phyloP scores from a whole-genome alignment of 2,888 invertebrate genomes.

The Halictus ligatus region DNA sequence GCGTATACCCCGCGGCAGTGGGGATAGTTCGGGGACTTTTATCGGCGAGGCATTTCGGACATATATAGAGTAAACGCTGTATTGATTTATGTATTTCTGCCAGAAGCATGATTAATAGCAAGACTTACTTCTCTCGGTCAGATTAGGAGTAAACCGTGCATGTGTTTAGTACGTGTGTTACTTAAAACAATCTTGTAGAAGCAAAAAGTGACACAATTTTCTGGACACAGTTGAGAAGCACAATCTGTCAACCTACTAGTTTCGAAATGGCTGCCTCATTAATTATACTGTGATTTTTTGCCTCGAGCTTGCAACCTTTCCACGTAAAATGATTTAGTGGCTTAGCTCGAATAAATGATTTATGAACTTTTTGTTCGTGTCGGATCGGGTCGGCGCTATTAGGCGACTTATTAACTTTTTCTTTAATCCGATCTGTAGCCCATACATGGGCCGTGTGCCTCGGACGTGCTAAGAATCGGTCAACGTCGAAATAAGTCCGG shows the following conservation, averaged over 20 bases:
- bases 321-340: background rate
- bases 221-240: too few species aligned
- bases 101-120: too few species aligned
- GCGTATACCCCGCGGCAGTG: too few species aligned
- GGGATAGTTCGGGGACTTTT: too few species aligned
- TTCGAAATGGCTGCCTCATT: background rate
- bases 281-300: background rate
- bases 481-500: constrained; percentile 44
- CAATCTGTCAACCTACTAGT: background rate
- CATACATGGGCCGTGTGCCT: background rate
- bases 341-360: constrained; percentile 2
- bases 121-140: too few species aligned
- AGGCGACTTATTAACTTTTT: background rate
- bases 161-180: too few species aligned
- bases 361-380: background rate
- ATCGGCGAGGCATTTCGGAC: too few species aligned
- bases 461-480: constrained; percentile 25
- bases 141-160: too few species aligned
- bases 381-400: background rate
- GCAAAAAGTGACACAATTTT: background rate
- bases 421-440: background rate
- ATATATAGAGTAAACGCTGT: too few species aligned
- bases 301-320: background rate
- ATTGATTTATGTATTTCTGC: too few species aligned
- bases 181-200: background rate